Percentiles rank a stretch among this genome's conserved stretches.
Conservation (phyloP, 2,113 vertebrate genomes). For the Psilopogon haemacephalus region DNA sequence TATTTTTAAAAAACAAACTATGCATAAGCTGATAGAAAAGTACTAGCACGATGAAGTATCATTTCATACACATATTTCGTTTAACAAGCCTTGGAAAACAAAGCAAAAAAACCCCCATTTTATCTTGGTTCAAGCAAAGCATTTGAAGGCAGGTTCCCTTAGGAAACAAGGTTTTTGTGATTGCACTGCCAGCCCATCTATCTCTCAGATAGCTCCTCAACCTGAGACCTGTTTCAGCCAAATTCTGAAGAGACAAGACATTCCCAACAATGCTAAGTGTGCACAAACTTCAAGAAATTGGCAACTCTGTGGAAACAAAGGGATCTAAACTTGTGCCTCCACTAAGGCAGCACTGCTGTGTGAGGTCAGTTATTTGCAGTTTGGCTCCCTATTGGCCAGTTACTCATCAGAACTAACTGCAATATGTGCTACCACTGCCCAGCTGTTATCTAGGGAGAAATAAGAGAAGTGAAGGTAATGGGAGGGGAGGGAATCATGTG, state of each 20-base stretch:
- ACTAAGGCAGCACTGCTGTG: neutral
- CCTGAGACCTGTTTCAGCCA: neutral
- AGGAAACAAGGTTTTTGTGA: constrained; percentile 20
- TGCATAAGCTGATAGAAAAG: neutral
- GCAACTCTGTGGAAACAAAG: neutral
- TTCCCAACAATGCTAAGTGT: neutral
- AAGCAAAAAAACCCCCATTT: neutral
- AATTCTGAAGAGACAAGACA: neutral
- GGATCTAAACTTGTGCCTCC: neutral
- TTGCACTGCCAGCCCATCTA: constrained; percentile 12
- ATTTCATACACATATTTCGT: neutral
- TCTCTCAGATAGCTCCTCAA: neutral
- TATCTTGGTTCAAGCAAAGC: constrained; percentile 32
- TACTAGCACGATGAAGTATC: neutral
- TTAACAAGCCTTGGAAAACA: constrained; percentile 25
- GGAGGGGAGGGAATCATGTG: neutral
- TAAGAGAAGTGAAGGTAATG: neutral
- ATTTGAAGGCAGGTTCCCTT: constrained; percentile 20
- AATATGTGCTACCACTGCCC: neutral
- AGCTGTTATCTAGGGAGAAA: neutral
- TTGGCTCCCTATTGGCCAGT: neutral
- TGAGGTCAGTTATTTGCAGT: constrained; percentile 7
- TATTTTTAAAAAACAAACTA: neutral
- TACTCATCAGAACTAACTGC: neutral
- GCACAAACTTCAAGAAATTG: constrained; percentile 1